Evolutionary conservation across 2,888 invertebrate species (phyloP), one percentile per base, ranked within the genome.

Genomic region (Ferrisia virgata): DNA sequence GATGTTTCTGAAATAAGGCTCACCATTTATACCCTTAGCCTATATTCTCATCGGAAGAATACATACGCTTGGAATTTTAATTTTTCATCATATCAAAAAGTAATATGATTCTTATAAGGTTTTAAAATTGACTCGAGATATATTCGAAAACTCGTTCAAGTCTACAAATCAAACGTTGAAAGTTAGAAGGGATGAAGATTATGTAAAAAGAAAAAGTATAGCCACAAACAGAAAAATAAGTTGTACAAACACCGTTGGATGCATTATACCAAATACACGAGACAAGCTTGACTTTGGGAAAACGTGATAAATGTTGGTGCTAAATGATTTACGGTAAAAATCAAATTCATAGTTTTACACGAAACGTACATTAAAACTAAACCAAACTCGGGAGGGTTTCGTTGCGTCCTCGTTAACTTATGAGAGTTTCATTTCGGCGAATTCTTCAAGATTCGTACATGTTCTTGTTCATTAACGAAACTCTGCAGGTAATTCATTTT

Each of bases 251-350:
- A 64, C 64, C 64, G 28, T 28, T 64, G 64, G 64, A 64, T 64
- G 28, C 64, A 64, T 64, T 64, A n/a, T n/a, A 53, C 28, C 28
- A 64, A 28, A 25, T 9, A 25, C 28, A 64, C 28, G 28, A 64
- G 64, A 64, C 28, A 64, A 64, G 64, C 28, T 64, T 28, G 28
- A 64, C 64, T 64, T 64, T 64, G 28, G n/a, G 64, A 64, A 64
- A 64, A 64, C 64, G 64, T 28, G 64, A 64, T 64, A 64, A 64
- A 64, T 64, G 64, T 64, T 64, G 28, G 28, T 64, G 28, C 64
- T 64, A 64, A 64, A 64, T 64, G 64, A 64, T 64, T 64, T 64
- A 64, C 64, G n/a, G 64, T 18, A 64, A 64, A 64, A 64, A 64
- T 64, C 64, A 64, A 64, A 64, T 64, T 64, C 64, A 64, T 64